phyloP scores from a whole-genome alignment of 2,113 vertebrate genomes.

The Sprattus sprattus region DNA sequence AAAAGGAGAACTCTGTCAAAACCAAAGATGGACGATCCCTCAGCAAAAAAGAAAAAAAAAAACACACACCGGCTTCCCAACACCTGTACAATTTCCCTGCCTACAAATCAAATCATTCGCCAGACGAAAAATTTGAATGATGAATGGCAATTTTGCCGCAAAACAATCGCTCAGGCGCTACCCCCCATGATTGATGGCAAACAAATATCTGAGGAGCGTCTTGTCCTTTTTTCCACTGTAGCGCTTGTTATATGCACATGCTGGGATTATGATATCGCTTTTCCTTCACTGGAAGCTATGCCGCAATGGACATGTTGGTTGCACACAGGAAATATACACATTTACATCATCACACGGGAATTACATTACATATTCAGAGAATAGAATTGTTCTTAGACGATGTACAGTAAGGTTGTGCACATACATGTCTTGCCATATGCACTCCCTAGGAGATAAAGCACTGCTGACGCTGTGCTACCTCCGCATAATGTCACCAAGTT shows the following conservation, averaged over 20 bases:
- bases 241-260: not conserved
- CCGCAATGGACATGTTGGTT: not conserved
- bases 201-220: not conserved
- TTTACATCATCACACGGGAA: not conserved
- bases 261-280: not conserved
- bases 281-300: not conserved
- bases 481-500: not conserved
- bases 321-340: too few species aligned
- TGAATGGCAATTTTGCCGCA: not conserved
- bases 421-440: not conserved
- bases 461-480: not conserved
- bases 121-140: conserved; percentile 5
- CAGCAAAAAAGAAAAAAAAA: not conserved
- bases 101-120: conserved; percentile 35
- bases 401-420: not conserved
- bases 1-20: conserved; percentile 25
- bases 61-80: not conserved
- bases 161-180: not conserved
- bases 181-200: not conserved
- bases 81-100: conserved; percentile 12
- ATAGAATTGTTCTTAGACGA: not conserved
- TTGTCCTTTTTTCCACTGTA: not conserved
- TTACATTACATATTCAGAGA: not conserved
- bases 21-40: conserved; percentile 24
- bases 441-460: not conserved